Evolutionary conservation across 2,797 vertebrate genomes (phyloP).

Genomic region (Channa striata): DNA sequence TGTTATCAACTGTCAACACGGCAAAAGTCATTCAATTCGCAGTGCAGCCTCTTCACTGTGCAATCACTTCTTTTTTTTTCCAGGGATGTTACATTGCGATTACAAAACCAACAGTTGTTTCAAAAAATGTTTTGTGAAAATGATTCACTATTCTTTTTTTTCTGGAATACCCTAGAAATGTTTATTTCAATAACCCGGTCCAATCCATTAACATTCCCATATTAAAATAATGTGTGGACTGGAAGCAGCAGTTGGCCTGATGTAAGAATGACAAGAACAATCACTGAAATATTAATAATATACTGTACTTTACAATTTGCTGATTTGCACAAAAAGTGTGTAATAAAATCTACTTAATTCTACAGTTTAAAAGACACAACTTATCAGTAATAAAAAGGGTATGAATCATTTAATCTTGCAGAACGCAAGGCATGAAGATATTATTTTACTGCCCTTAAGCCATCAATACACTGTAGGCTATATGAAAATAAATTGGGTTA

Average conservation of each 20-base stretch:
- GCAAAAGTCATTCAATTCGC: no score
- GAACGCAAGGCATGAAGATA: background rate
- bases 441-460: background rate
- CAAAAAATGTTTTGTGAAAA: no score
- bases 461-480: no score
- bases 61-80: no score
- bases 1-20: background rate
- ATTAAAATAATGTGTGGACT: background rate
- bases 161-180: no score
- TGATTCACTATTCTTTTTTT: no score
- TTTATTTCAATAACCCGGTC: background rate
- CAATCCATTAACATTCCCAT: background rate
- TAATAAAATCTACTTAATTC: background rate
- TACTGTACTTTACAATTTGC: no score
- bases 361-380: no score
- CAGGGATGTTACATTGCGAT: background rate
- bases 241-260: background rate
- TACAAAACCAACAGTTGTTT: no score
- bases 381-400: background rate
- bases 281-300: slow-evolving; percentile 7
- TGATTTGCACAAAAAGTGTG: background rate
- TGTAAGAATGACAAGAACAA: background rate
- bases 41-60: no score
- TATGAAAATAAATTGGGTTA: background rate
- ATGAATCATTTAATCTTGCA: background rate